Evolutionary conservation across 92 coral and sea anemone genomes (phyloP), one percentile per base, ranked within the genome.

Genomic region (Phymanthus crucifer): DNA sequence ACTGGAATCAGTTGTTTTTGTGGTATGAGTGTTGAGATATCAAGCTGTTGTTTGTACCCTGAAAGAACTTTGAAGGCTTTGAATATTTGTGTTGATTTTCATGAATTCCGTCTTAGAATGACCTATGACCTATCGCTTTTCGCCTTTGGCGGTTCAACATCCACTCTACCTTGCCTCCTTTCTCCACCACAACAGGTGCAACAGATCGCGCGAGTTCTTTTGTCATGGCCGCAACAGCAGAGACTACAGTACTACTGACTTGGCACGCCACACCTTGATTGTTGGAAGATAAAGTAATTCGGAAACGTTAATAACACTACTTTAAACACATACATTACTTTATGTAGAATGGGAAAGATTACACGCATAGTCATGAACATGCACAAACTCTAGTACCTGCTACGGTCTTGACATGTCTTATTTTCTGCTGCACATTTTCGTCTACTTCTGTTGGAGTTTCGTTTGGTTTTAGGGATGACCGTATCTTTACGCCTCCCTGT

Each of bases 241-340:
- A 52, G 8, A 93, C 98, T 19, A 93, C 89, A 17, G 99, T 90
- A 61, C 91, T 86, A 27, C 98, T 93, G n/a, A 96, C 99, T 75
- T 96, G 99, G 68, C 99, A 96, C 0, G 99, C 99, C 87, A 93
- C 91, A 66, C 99, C 99, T 95, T 57, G 2, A 69, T 16, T 12
- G 23, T 0, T 16, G 45, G 24, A 7, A 26, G 9, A 9, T 11
- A 23, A 71, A 35, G 37, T 71, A 32, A 67, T 21, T 4, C 24
- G 29, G 1, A 0, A 67, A 18, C 10, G 29, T 5, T 0, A 14
- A 54, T 12, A 52, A 52, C 21, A 13, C 61, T 12, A 14, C 21
- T n/a, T n/a, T n/a, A n/a, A n/a, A n/a, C 10, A 38, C 5, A 38
- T 38, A 38, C 43, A 38, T 10, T 38, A 38, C 43, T 38, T 38